Percentiles rank a stretch among this genome's conserved stretches.
These are phyloP conservation scores for Hyalella azteca DNA, from an alignment of 2,888 invertebrate genomes.

Conservation along the genomic window DNA sequence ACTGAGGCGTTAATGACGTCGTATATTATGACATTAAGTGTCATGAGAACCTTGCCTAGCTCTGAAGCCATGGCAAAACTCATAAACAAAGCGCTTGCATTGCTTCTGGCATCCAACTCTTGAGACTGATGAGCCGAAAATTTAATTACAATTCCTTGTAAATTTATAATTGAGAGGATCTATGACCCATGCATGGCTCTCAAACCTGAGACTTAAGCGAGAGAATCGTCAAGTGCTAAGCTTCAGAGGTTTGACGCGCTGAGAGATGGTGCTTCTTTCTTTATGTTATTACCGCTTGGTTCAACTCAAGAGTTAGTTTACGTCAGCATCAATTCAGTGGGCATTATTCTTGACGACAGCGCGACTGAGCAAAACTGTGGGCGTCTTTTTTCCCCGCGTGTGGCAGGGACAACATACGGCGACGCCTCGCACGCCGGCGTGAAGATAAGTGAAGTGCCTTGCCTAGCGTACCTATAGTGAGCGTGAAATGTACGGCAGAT, in stretches of 20 bases:
- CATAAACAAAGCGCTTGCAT: neutral
- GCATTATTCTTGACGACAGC: neutral
- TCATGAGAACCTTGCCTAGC: neutral
- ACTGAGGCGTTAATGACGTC: conserved; percentile 30
- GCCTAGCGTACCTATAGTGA: too few relatives aligned
- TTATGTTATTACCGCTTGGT: neutral
- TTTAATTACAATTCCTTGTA: neutral
- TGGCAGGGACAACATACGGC: too few relatives aligned
- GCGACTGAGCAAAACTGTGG: too few relatives aligned
- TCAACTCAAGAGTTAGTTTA: neutral
- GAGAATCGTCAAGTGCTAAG: neutral
- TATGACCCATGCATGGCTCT: neutral
- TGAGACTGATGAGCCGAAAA: neutral
- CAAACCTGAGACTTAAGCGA: neutral
- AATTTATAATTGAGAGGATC: neutral
- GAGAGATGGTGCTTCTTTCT: conserved; percentile 10
- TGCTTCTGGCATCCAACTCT: neutral
- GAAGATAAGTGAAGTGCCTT: too few relatives aligned
- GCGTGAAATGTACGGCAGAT: too few relatives aligned
- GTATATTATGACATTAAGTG: conserved; percentile 33
- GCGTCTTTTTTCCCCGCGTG: too few relatives aligned
- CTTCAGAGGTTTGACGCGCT: conserved; percentile 3
- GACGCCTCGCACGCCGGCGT: too few relatives aligned
- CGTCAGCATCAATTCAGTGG: neutral
- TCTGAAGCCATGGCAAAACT: neutral